Base-by-base conservation (phyloP, 2,797 vertebrate genomes). In the Chloroceryle amazona region DNA sequence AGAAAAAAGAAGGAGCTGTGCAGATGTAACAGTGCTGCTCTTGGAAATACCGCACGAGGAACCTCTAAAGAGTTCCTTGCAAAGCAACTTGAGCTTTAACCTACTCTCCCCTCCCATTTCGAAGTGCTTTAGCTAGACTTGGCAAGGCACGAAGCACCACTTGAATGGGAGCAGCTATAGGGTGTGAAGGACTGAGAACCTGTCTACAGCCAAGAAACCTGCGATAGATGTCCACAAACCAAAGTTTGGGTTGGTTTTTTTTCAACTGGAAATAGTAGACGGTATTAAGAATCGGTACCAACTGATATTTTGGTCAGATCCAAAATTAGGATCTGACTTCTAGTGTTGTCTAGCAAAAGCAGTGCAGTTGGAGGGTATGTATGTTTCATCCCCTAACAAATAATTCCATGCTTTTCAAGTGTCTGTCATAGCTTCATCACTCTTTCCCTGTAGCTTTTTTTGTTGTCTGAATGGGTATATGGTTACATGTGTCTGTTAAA, bases 391-490 rank as follows among this genome's bases (percentile, higher is more conserved):
- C 95, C 94, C 86, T 73, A 91, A 47, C 87, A 73, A 96, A 66
- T 96, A 95, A 75, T 87, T 94, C 70, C 97, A 96, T 98, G 96
- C 93, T 96, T 96, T 95, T 92, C 86, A 94, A 97, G 68, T 97
- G 94, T 97, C 94, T 96, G 86, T 97, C 96, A 87, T 95, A 86
- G 92, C 93, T 92, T 97, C 95, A 96, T 95, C 96, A 51, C 91
- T 95, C 73, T 94, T 93, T 91, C 78, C 93, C 95, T 97, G 95
- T 92, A 97, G 96, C 94, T 95, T 95, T 95, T 94, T 97, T 96
- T 96, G 95, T 97, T 97, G 97, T 97, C 97, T 97, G 89, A 94
- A 96, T 87, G 96, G 95, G 92, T 96, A 86, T 96, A 93, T 93
- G 95, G 96, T 96, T 96, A 97, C 91, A 74, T 91, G 82, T 97